A percentile compares a stretch with the other conserved stretches of the same genome.
Conservation (phyloP, 1,140 invertebrate species). For the Helicoverpa armigera region DNA sequence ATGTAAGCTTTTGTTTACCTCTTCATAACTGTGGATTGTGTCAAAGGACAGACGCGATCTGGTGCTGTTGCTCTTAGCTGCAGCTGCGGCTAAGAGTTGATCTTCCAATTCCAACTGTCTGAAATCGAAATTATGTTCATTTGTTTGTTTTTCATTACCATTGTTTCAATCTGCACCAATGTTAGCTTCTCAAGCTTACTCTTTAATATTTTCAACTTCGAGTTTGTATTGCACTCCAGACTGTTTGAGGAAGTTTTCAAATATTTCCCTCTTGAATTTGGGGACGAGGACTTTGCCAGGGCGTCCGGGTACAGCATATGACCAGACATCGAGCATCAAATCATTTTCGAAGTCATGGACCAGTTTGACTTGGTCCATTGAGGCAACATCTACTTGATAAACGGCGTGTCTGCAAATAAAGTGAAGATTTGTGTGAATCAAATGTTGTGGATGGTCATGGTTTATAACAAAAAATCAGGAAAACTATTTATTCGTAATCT, state of each 20-base stretch:
- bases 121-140: constrained; percentile 16
- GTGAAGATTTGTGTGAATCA: too few species aligned
- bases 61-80: constrained; percentile 45
- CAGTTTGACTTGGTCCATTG: constrained; percentile 39
- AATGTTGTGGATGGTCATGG: background rate
- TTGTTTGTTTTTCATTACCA: background rate
- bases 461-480: too few species aligned
- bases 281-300: constrained; percentile 51
- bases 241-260: constrained; percentile 45
- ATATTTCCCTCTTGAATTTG: constrained; percentile 21
- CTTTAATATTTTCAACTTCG: constrained; percentile 56
- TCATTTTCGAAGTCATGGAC: constrained; percentile 34
- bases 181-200: constrained; percentile 50
- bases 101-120: constrained; percentile 65
- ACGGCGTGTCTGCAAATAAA: constrained; percentile 49
- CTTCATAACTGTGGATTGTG: constrained; percentile 55
- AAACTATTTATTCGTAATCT: too few species aligned
- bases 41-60: constrained; percentile 52
- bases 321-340: constrained; percentile 55
- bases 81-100: constrained; percentile 52
- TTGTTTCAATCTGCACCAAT: background rate
- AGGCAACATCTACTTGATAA: constrained; percentile 48
- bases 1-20: constrained; percentile 39
- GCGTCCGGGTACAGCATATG: constrained; percentile 41
- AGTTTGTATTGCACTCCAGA: constrained; percentile 50